Evolutionary conservation across 2,113 vertebrate genomes (phyloP), one percentile per base, ranked within the genome.

Genomic region (Oenanthe oenanthe): DNA sequence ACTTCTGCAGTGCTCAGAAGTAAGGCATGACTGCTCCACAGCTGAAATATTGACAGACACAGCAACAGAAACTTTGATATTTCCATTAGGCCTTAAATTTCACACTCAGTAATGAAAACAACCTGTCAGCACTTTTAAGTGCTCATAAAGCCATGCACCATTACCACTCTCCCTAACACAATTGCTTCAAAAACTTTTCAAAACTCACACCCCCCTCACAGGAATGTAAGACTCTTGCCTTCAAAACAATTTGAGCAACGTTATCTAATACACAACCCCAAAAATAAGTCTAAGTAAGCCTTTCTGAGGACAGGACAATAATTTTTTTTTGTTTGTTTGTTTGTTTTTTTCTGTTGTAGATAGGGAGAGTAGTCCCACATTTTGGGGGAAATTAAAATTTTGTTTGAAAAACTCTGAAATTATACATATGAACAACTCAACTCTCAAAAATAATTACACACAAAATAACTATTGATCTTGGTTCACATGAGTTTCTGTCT

Each of bases 41-140:
- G 31, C n/a, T 85, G 74, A 63, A 40, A 54, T 53, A 11, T 15
- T 93, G 94, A 95, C 68, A 92, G 82, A 71, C 51, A 40, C 15
- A 80, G 68, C 62, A 88, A 31, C 66, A 89, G 43, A 76, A 93
- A 67, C 70, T 47, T 84, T 92, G 40, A 25, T 91, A 61, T 94
- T 94, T 91, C 81, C 77, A 89, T 85, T 80, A 58, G 19, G 34
- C 7, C 11, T 87, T 91, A 56, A 91, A 85, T 91, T 63, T 75
- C 68, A 93, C n/a, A 79, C 74, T 67, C 19, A 38, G 21, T 81
- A 85, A 79, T 74, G 50, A 91, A 92, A 96, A 31, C 38, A 85
- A 58, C 43, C 31, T 80, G 62, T 82, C 66, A 71, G 57, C 47
- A 70, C 36, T 91, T 78, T 75, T 32, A 67, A 80, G 77, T 63